These are phyloP conservation scores for Ardeotis arabs DNA, from an alignment of 2,113 vertebrate species.

Conservation along the genomic window DNA sequence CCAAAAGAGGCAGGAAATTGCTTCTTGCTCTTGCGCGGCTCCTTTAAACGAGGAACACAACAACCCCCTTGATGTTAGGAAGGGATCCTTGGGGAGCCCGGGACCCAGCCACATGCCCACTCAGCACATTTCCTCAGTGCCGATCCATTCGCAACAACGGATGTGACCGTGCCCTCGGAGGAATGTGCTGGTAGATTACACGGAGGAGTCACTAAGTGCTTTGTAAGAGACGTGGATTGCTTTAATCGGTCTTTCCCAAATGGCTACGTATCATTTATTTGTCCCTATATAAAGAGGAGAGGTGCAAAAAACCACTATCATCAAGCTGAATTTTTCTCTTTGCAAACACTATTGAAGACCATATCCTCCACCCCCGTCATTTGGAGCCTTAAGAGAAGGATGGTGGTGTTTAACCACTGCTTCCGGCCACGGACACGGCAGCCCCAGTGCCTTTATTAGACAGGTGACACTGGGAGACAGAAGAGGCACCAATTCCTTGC, in stretches of 20 bases:
- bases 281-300: not conserved
- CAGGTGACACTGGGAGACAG: not conserved
- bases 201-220: not conserved
- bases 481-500: not conserved
- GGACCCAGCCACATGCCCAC: not conserved
- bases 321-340: not conserved
- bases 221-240: not conserved
- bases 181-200: not conserved
- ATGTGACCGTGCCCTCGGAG: not conserved
- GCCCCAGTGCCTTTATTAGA: not conserved
- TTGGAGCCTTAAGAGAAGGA: not conserved
- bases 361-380: not conserved
- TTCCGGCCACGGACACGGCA: fast-evolving
- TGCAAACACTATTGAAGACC: not conserved
- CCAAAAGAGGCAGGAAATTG: not conserved
- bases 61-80: not conserved
- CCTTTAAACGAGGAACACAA: not conserved
- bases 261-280: not conserved
- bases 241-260: not conserved
- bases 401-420: not conserved
- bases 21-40: not conserved
- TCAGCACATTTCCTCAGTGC: not conserved
- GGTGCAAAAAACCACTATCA: not conserved
- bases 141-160: not conserved
- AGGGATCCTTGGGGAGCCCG: not conserved